Evolutionary conservation across 2,888 invertebrate species (phyloP), one percentile per base, ranked within the genome.

Genomic region (Drosophila recens): DNA sequence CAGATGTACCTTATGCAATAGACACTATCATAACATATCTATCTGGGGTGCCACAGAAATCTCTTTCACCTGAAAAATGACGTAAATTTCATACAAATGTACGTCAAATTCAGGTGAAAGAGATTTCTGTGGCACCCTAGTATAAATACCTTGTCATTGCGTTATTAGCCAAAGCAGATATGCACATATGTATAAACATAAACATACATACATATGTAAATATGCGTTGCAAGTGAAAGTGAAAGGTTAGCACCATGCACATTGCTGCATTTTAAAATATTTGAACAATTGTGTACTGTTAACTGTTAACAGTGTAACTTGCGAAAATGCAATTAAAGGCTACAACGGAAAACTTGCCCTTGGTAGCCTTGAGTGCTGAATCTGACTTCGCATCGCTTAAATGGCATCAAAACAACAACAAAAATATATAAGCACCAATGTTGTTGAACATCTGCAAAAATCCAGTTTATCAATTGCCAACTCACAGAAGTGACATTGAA

Each of bases 391-490:
- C 48, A 30, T 46, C 36, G 45, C 27, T 27, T 36, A 38, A 46
- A 30, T 42, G 15, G 27, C 64, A 42, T 42, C 51, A 70, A 52
- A 70, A 52, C 13, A 58, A 48, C 34, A 56, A 45, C 34, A 53
- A 62, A 67, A 62, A 61, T 59, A 67, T 59, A 67, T 23, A 30
- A 17, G n/a, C 63, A 40, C 13, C 63, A 84, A 82, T 80, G 82
- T 82, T 75, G 49, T 59, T 67, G 65, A 36, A 63, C 75, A 68
- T 77, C 80, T 80, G 68, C 80, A 46, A 52, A 71, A 82, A 80
- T 82, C 82, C 82, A 75, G 80, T 82, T 85, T 82, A 66, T 72
- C 40, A 40, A 49, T 62, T 70, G 56, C 48, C 52, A 53, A 53
- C 61, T 30, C 43, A 48, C 63, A 57, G 42, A 72, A 45, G 57